phyloP scores from a whole-genome alignment of 2,888 invertebrate species.

The Orthosia gothica region DNA sequence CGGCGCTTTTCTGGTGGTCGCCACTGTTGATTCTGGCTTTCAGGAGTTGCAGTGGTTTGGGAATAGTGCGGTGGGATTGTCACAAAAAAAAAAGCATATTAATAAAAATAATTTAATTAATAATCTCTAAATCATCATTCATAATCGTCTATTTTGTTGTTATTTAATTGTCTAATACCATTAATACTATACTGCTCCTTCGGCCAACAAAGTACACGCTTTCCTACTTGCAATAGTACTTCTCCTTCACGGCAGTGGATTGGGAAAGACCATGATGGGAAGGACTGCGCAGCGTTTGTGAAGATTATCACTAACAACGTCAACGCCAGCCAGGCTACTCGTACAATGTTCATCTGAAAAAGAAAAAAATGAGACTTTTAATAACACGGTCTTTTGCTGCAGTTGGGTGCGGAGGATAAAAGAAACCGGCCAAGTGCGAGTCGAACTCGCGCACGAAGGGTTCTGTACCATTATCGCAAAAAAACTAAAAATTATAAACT shows the following conservation, averaged over 20 bases:
- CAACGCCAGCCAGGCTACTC: slow-evolving; percentile 16
- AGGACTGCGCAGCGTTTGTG: neutral
- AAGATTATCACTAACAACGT: slow-evolving; percentile 9
- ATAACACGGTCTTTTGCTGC: neutral
- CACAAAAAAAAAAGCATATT: no score
- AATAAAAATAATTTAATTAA: neutral
- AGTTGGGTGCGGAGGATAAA: neutral
- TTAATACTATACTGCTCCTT: neutral
- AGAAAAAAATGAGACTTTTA: neutral
- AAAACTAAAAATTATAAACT: no score
- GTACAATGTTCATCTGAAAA: slow-evolving; percentile 51
- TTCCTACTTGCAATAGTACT: no score
- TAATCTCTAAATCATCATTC: neutral
- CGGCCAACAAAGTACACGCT: neutral
- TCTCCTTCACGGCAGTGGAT: slow-evolving; percentile 6
- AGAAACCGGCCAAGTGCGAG: no score
- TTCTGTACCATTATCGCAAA: no score
- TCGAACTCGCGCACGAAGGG: no score
- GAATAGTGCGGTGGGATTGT: no score
- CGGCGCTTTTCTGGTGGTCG: no score
- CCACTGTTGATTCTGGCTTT: no score
- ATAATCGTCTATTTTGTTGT: slow-evolving; percentile 15
- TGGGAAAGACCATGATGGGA: neutral
- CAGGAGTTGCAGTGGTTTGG: no score
- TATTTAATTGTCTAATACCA: neutral